Evolutionary conservation across 2,113 vertebrate species (phyloP), one percentile per base, ranked within the genome.

Genomic region (Daubentonia madagascariensis): DNA sequence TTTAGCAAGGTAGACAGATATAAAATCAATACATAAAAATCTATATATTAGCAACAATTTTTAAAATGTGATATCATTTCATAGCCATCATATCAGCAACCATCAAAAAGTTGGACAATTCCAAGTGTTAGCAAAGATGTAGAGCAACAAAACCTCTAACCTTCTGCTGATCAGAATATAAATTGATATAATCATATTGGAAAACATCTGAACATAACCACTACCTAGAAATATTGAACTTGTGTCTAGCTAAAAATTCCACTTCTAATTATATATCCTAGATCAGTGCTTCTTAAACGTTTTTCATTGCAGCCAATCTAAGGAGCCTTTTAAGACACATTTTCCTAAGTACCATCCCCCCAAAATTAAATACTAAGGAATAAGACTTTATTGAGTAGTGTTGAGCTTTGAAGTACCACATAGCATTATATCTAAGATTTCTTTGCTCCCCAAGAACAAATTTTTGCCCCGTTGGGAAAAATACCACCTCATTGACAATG

Each of bases 291-390:
- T 35, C 54, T 59, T 72, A 8, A 89, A 63, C 18, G 45, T 52
- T 79, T 63, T 17, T 79, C 23, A 40, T 67, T 52, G 65, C 30
- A 14, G 20, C 43, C 45, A 79, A 67, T 8, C 9, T 37, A 78
- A 78, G 10, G 25, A 90, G 35, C 25, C 23, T 85, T 68, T 32
- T 7, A n/a, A 65, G 73, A 28, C 52, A 73, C 16, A 8, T 30
- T 37, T 32, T 76, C 18, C 54, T 73, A 63, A 61, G 50, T 0
- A 0, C 4, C 23, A 4, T 23, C 30, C 32, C 5, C 3, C 9
- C 1, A 5, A 17, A 10, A 40, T 17, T 67, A 25, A 67, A 70
- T 81, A 68, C 28, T 17, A 35, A 65, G 20, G 22, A 84, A 50
- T 16, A 61, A 80, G 67, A 10, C 32, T 63, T 45, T 61, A 52